phyloP scores from a whole-genome alignment of 2,888 invertebrate species.

The Synanthedon formicaeformis region DNA sequence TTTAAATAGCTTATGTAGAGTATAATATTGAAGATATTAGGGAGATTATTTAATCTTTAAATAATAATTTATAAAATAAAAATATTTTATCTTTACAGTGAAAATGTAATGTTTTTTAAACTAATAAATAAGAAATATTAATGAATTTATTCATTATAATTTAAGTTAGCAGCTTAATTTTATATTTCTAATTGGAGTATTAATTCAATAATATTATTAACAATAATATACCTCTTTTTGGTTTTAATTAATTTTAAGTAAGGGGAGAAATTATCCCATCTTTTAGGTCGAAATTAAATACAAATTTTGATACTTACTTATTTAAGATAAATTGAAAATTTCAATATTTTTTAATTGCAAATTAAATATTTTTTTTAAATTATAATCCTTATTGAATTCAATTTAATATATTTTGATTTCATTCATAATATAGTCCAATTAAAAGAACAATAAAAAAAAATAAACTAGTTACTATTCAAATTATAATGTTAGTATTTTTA shows the following conservation, averaged over 20 bases:
- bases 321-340: slow-evolving; percentile 56
- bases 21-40: slow-evolving; percentile 3
- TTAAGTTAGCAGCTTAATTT: slow-evolving; percentile 76
- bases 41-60: slow-evolving; percentile 19
- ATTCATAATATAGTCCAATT: slow-evolving; percentile 48
- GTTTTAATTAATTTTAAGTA: slow-evolving; percentile 67
- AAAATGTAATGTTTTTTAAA: slow-evolving; percentile 77
- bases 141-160: slow-evolving; percentile 61
- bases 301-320: slow-evolving; percentile 60
- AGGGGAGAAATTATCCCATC: slow-evolving; percentile 58
- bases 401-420: slow-evolving; percentile 54
- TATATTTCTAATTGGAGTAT: slow-evolving; percentile 71
- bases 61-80: slow-evolving; percentile 31
- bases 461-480: slow-evolving; percentile 35
- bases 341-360: slow-evolving; percentile 52
- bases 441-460: slow-evolving; percentile 68
- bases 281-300: slow-evolving; percentile 63
- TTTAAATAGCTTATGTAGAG: slow-evolving; percentile 4
- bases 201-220: slow-evolving; percentile 73
- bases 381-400: slow-evolving; percentile 52
- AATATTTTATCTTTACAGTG: slow-evolving; percentile 70
- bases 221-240: slow-evolving; percentile 75
- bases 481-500: slow-evolving; percentile 31
- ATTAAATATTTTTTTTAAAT: slow-evolving; percentile 51
- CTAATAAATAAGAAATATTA: slow-evolving; percentile 63